phyloP scores from a whole-genome alignment of 1,140 invertebrate genomes.

The Andrena cerasifolii region DNA sequence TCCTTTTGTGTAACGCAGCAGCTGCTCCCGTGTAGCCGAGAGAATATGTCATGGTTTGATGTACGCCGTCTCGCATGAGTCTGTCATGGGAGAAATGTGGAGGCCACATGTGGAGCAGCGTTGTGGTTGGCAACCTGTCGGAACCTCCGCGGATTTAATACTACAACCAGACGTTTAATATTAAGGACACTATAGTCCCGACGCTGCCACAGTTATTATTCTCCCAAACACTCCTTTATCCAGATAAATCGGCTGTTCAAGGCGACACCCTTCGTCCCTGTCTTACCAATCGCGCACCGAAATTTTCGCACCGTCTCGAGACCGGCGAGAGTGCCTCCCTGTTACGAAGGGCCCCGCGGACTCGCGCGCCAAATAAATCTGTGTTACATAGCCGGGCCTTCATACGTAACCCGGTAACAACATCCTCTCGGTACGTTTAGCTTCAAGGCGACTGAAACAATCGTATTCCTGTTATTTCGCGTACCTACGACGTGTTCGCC shows the following conservation, averaged over 20 bases:
- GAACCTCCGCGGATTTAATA: constrained; percentile 58
- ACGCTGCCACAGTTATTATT: constrained; percentile 16
- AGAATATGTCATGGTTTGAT: constrained; percentile 49
- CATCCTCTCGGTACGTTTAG: constrained; percentile 42
- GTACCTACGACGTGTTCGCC: background rate
- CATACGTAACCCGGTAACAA: constrained; percentile 37
- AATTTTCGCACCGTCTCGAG: background rate
- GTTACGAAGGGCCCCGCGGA: background rate
- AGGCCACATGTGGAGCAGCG: constrained; percentile 39
- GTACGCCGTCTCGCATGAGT: constrained; percentile 37
- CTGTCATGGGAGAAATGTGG: constrained; percentile 54
- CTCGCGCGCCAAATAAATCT: constrained; percentile 9
- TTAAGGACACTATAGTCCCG: constrained; percentile 1
- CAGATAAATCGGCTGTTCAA: background rate
- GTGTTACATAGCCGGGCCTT: constrained; percentile 30
- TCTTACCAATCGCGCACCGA: background rate
- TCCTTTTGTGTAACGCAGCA: constrained; percentile 24
- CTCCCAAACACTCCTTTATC: background rate
- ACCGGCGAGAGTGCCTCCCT: no score
- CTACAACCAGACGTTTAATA: constrained; percentile 23
- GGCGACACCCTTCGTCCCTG: background rate
- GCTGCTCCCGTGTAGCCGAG: constrained; percentile 21
- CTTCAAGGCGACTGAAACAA: constrained; percentile 43
- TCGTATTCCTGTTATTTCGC: constrained; percentile 26
- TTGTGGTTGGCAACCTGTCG: constrained; percentile 63